These are phyloP conservation scores for Tuta absoluta DNA, from an alignment of 2,888 invertebrate species.

Conservation along the genomic window DNA sequence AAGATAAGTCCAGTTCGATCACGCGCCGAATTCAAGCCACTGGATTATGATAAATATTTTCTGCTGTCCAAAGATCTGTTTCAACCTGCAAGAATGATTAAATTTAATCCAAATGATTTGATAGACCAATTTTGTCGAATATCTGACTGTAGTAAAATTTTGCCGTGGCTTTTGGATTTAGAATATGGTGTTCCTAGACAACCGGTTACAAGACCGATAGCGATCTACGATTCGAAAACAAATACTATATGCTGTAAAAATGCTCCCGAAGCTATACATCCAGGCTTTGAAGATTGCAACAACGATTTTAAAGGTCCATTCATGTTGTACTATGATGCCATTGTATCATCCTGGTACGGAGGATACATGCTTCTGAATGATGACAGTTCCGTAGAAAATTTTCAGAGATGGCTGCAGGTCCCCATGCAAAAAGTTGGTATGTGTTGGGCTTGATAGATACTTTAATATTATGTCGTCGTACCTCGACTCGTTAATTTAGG, in stretches of 20 bases:
- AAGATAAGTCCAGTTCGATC: neutral
- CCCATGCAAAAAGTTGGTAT: slow-evolving; percentile 63
- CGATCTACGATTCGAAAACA: slow-evolving; percentile 57
- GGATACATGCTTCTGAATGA: slow-evolving; percentile 50
- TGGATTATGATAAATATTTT: slow-evolving; percentile 51
- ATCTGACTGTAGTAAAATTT: slow-evolving; percentile 44
- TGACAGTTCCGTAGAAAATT: slow-evolving; percentile 62
- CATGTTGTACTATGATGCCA: slow-evolving; percentile 60
- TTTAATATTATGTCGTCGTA: too few species aligned
- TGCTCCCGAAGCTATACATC: slow-evolving; percentile 57
- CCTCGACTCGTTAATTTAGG: too few species aligned
- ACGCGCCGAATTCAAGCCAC: neutral
- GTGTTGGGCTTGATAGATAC: slow-evolving; percentile 57
- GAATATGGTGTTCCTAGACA: slow-evolving; percentile 32
- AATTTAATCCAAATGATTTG: slow-evolving; percentile 59
- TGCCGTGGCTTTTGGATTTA: slow-evolving; percentile 61
- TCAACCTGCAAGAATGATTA: slow-evolving; percentile 53
- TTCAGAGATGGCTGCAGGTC: slow-evolving; percentile 58
- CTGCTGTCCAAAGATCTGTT: slow-evolving; percentile 57
- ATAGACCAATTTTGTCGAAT: slow-evolving; percentile 63
- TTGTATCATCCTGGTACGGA: slow-evolving; percentile 61
- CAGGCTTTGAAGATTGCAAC: slow-evolving; percentile 60
- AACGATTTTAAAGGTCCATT: slow-evolving; percentile 53
- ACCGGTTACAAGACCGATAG: slow-evolving; percentile 42
- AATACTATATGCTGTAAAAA: slow-evolving; percentile 62